These are phyloP conservation scores for Notolabrus celidotus DNA, from an alignment of 2,797 vertebrate genomes.

Conservation along the genomic window DNA sequence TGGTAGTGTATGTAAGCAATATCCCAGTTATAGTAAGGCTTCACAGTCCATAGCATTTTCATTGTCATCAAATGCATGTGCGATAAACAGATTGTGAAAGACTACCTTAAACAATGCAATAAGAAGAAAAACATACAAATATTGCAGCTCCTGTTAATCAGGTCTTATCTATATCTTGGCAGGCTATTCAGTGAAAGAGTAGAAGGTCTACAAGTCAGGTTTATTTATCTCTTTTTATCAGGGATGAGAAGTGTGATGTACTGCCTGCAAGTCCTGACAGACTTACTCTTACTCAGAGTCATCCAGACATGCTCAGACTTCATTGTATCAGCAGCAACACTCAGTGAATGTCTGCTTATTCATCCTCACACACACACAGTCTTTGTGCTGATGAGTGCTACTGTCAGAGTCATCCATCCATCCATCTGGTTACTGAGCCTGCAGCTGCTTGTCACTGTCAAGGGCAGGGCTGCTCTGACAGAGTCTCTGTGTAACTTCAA, in stretches of 20 bases:
- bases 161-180: neutral
- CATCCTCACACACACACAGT: slow-evolving; percentile 42
- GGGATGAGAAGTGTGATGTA: neutral
- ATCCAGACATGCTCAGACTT: slow-evolving; percentile 42
- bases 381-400: slow-evolving; percentile 60
- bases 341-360: slow-evolving; percentile 43
- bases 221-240: neutral
- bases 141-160: neutral
- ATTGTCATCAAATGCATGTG: neutral
- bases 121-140: neutral
- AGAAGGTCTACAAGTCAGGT: neutral
- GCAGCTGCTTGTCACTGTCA: slow-evolving; percentile 61
- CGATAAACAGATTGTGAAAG: neutral
- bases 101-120: neutral
- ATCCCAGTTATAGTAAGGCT: neutral
- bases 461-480: slow-evolving; percentile 8
- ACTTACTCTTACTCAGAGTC: slow-evolving; percentile 17
- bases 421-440: slow-evolving; percentile 45
- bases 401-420: slow-evolving; percentile 32
- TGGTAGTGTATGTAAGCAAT: neutral
- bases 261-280: slow-evolving; percentile 1
- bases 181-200: neutral
- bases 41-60: neutral
- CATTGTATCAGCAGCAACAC: slow-evolving; percentile 31
- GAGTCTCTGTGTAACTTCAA: slow-evolving; percentile 18